Percentiles rank a stretch among this genome's conserved stretches.
Evolutionary conservation across 1,140 invertebrate genomes (phyloP).

Genomic region (Eciton burchellii): DNA sequence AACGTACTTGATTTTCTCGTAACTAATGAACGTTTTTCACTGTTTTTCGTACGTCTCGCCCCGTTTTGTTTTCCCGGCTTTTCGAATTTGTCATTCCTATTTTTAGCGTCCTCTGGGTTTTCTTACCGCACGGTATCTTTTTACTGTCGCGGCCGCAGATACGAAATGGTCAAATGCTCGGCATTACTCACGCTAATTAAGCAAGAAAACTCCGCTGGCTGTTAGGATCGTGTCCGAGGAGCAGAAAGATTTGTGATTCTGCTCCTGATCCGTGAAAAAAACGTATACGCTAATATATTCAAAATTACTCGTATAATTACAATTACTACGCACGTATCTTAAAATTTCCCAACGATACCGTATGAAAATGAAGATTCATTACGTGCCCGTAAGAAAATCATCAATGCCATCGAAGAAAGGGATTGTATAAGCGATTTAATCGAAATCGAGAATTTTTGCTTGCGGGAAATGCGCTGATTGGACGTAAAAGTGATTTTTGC

Average conservation of each 20-base stretch:
- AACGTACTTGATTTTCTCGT: constrained; percentile 50
- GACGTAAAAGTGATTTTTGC: constrained; percentile 14
- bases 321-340: not conserved
- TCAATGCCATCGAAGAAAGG: not conserved
- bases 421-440: not conserved
- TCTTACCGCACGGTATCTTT: constrained; percentile 31
- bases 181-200: constrained; percentile 53
- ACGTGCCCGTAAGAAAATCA: not conserved
- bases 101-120: constrained; percentile 34
- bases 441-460: constrained; percentile 12
- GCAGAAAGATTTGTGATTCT: constrained; percentile 5
- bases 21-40: constrained; percentile 63
- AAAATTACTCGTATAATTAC: not conserved
- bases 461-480: constrained; percentile 30
- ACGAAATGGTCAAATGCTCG: constrained; percentile 45
- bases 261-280: not conserved
- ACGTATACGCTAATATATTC: not conserved
- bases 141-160: constrained; percentile 35
- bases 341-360: not conserved
- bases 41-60: constrained; percentile 55
- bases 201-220: constrained; percentile 29
- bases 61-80: constrained; percentile 53
- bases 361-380: not conserved
- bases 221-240: constrained; percentile 4
- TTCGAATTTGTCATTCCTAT: constrained; percentile 36